Evolutionary conservation across 1,140 invertebrate species (phyloP), one percentile per base, ranked within the genome.

Genomic region (Anastatus disparis): DNA sequence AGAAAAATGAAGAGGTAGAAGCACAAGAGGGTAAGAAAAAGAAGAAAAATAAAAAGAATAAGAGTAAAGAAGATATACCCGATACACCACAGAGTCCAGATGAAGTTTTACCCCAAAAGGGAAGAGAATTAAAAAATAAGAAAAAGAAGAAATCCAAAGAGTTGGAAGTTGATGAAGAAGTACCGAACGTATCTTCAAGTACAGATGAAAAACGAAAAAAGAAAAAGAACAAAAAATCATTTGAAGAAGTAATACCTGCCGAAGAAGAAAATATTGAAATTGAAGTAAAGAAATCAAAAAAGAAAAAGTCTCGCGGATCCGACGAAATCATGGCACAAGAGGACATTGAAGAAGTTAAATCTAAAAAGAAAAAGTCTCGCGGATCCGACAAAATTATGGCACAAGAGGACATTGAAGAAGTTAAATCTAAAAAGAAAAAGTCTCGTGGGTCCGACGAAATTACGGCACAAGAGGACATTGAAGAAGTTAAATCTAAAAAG

Each of bases 1-100:
- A 56, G 24, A 31, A 70, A 31, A 7, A 52, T 63, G 42, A 65
- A 48, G 27, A 65, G 56, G 56, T 40, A 46, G 20, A 62, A 17
- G 17, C 2, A 10, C 17, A 10, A 13, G 8, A 6, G 6, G n/a
- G 8, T 10, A 24, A 50, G 22, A 6, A 22, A 4, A 50, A 9
- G 20, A 50, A 50, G 20, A 22, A 24, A 10, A 50, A 24, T 8
- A 40, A 66, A 10, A 66, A 66, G 40, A 55, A 40, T 29, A 20
- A 12, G 6, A 55, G 22, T 15, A 27, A n/a, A 44, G 31, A 65
- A 40, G n/a, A 53, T 24, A 10, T 7, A 22, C 4, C 44, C 24
- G n/a, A 53, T 24, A 10, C 12, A 22, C 4, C 44, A 50, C 1
- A 46, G 15, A 46, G 6, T 46, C 15, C 17, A 46, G 31, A 35